These are phyloP conservation scores for Mixornis gularis DNA, from an alignment of 2,113 vertebrate species.

Conservation along the genomic window DNA sequence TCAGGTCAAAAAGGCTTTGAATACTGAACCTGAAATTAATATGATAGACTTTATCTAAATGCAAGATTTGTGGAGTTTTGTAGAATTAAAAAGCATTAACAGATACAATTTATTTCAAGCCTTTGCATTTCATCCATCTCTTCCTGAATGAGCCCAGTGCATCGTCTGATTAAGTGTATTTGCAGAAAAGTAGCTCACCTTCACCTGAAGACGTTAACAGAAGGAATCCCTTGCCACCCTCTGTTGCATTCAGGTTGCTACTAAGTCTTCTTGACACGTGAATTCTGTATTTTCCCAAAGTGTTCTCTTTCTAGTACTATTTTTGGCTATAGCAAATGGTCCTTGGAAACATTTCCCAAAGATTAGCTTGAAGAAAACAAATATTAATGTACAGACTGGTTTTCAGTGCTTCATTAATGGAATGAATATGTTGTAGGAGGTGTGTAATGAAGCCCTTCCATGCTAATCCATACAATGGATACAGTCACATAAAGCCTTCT, in stretches of 20 bases:
- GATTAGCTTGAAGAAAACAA: neutral
- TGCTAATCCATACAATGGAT: neutral
- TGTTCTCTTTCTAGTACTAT: neutral
- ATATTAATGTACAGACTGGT: neutral
- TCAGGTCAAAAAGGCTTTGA: constrained; percentile 84
- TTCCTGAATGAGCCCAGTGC: neutral
- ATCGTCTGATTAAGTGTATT: neutral
- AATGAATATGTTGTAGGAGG: neutral
- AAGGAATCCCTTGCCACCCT: neutral
- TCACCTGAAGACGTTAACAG: neutral
- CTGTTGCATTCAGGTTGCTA: neutral
- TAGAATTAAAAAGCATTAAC: neutral
- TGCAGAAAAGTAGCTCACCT: neutral
- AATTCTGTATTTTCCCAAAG: neutral
- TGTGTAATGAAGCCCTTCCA: neutral
- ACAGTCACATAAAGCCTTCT: neutral
- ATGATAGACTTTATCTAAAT: neutral
- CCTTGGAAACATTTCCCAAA: neutral
- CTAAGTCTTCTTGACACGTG: neutral
- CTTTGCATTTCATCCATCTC: neutral
- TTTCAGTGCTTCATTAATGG: neutral
- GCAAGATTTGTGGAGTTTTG: neutral
- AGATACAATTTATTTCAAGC: neutral
- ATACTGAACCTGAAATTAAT: constrained; percentile 81
- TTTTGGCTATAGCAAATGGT: neutral